Evolutionary conservation across 2,797 vertebrate species (phyloP), one percentile per base, ranked within the genome.

Genomic region (Lophotriccus pileatus): DNA sequence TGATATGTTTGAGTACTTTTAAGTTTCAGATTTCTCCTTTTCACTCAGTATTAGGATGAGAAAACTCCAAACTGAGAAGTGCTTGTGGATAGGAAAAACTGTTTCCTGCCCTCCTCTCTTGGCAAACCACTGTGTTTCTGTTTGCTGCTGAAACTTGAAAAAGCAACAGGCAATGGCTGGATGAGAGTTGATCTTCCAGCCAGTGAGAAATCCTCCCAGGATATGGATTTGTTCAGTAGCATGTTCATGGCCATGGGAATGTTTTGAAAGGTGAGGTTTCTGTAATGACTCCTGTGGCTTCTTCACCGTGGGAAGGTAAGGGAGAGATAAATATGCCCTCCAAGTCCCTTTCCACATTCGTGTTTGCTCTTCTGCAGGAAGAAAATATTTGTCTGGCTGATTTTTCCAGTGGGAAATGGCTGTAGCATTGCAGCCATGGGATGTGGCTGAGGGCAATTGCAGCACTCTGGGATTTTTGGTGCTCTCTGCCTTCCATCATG

Each of bases 261-360:
- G 93, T 95, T 96, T 93, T 95, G 93, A 94, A 93, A 93, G 78
- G 93, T 93, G 91, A 92, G 92, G 91, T 90, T 95, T 96, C 83
- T 89, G 25, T 73, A 93, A 94, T 93, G 95, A 83, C 66, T 92
- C 47, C 84, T 96, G 94, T 44, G 95, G 93, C 91, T 96, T 92
- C 85, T 69, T 86, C 53, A 12, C 87, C 56, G 43, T 96, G 93
- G 94, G 94, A 97, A 96, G 94, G 93, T 95, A 56, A 72, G 49
- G 3, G 0, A 81, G 83, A 0, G 17, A 87, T 87, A 89, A 95
- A 93, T 63, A 81, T 76, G 44, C 53, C 62, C 67, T 91, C 59
- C 36, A n/a, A 75, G 50, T 47, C 58, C 49, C 41, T 84, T 86
- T 82, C 83, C 94, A 84, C 80, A 79, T 50, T 83, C 62, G 3